phyloP scores from a whole-genome alignment of 92 coral and sea anemone species.

The Phymanthus crucifer region DNA sequence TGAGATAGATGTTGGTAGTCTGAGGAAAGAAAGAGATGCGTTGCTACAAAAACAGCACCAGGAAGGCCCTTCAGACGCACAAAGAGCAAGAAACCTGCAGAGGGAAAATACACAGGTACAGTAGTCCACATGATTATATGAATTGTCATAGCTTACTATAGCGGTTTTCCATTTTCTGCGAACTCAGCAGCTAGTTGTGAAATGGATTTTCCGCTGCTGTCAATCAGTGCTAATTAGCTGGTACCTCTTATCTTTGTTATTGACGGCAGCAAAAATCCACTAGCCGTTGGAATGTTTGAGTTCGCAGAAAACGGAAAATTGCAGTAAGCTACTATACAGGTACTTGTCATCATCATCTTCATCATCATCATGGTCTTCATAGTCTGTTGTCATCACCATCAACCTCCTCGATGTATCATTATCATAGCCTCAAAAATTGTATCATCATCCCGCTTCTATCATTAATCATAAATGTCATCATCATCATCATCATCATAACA shows the following conservation, averaged over 20 bases:
- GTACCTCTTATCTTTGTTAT: too few relatives aligned
- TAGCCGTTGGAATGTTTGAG: too few relatives aligned
- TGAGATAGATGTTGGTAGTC: constrained; percentile 76
- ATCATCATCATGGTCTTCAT: not conserved
- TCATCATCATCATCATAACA: not conserved
- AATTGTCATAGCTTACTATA: not conserved
- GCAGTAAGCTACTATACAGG: too few relatives aligned
- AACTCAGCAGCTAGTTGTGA: too few relatives aligned
- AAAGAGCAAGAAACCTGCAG: constrained; percentile 77
- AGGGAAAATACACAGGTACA: constrained; percentile 98
- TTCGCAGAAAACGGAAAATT: too few relatives aligned
- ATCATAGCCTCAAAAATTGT: not conserved
- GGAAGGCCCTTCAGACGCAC: constrained; percentile 82
- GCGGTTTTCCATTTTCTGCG: not conserved
- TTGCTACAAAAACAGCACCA: constrained; percentile 75
- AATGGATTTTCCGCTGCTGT: too few relatives aligned
- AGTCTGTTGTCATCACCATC: not conserved
- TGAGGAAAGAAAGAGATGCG: constrained; percentile 82
- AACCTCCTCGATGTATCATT: not conserved
- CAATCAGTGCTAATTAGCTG: too few relatives aligned
- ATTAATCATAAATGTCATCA: not conserved
- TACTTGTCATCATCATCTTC: too few relatives aligned
- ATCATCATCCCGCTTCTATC: not conserved
- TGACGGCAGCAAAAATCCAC: too few relatives aligned
- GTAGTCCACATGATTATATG: not conserved